Evolutionary conservation across 2,888 invertebrate species (phyloP).

Genomic region (Caenorhabditis zanzibari): DNA sequence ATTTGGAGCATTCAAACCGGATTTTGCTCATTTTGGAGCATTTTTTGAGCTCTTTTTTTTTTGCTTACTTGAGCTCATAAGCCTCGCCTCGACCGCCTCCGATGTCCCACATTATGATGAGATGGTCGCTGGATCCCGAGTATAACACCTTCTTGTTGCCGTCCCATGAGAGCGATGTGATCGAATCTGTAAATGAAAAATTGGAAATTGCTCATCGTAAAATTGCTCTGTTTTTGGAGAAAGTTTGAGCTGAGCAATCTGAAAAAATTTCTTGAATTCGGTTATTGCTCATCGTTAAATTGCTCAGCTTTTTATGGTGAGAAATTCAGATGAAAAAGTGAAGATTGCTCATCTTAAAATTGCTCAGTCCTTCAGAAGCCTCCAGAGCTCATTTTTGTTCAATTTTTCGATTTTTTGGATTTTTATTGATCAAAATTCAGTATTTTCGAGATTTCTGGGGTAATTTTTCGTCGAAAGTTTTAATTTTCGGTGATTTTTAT

Average conservation of each 20-base stretch:
- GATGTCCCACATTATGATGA: constrained; percentile 98
- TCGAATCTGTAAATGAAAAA: constrained; percentile 87
- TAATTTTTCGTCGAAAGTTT: background rate
- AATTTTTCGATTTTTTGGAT: background rate
- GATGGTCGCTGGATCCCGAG: constrained; percentile 96
- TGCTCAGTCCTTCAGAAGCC: background rate
- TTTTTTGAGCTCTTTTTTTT: background rate
- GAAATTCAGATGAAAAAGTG: too few relatives aligned
- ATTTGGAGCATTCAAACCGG: too few relatives aligned
- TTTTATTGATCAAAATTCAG: too few relatives aligned
- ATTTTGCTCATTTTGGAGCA: too few relatives aligned
- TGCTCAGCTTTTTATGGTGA: too few relatives aligned
- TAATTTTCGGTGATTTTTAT: background rate
- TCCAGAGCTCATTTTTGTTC: background rate
- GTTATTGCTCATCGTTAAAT: too few relatives aligned
- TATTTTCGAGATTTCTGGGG: background rate
- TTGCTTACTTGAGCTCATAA: constrained; percentile 88
- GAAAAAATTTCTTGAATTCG: too few relatives aligned
- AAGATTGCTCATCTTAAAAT: too few relatives aligned
- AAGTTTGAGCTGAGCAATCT: too few relatives aligned
- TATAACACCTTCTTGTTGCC: constrained; percentile 92
- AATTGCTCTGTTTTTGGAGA: too few relatives aligned
- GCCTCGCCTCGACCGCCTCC: constrained; percentile 97
- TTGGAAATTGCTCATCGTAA: too few relatives aligned
- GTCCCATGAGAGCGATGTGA: constrained; percentile 95